phyloP scores from a whole-genome alignment of 2,797 vertebrate genomes.

The Ficedula albicollis region DNA sequence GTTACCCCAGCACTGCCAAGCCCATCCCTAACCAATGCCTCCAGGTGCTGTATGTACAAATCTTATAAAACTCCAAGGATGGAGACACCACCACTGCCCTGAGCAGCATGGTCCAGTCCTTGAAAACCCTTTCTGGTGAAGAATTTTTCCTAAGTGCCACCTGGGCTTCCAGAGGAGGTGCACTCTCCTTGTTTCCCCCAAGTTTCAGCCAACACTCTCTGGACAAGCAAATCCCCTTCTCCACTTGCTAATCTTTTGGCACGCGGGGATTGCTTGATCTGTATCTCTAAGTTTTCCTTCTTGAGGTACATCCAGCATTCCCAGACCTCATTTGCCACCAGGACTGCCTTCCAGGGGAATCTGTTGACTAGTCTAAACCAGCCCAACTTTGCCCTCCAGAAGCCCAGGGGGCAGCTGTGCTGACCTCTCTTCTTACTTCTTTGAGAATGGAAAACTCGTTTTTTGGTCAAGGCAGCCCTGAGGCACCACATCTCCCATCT shows the following conservation, averaged over 20 bases:
- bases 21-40: too few species aligned
- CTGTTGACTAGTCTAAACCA: not conserved
- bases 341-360: not conserved
- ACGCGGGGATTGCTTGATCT: rapidly evolving
- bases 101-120: not conserved
- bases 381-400: not conserved
- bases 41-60: not conserved
- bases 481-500: not conserved
- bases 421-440: not conserved
- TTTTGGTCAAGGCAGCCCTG: too few species aligned
- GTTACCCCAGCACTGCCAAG: not conserved
- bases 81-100: not conserved
- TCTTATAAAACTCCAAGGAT: too few species aligned
- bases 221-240: not conserved
- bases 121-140: not conserved
- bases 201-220: not conserved
- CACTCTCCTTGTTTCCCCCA: not conserved
- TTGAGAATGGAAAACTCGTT: not conserved
- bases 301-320: not conserved
- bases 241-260: too few species aligned
- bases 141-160: not conserved
- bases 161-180: not conserved
- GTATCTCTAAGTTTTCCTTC: not conserved
- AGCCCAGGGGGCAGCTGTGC: not conserved
- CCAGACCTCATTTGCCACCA: too few species aligned